Conservation (phyloP, 2,113 vertebrate genomes). For the Rhea pennata region DNA sequence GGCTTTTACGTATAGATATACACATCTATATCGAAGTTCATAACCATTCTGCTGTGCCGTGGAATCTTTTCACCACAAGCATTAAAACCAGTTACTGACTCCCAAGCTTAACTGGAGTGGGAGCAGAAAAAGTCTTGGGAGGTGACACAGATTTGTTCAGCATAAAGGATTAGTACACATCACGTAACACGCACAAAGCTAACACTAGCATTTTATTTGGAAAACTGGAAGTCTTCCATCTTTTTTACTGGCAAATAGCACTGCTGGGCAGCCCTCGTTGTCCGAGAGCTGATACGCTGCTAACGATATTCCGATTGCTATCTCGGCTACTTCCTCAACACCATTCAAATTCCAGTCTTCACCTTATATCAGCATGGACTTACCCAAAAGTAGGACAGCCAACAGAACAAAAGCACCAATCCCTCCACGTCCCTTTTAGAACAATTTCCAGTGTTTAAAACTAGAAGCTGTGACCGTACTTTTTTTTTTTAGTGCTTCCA, state of each 20-base stretch:
- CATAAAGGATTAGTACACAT: not conserved
- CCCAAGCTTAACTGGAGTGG: not conserved
- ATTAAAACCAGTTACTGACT: not conserved
- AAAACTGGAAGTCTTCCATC: constrained; percentile 1
- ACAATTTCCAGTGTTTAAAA: not conserved
- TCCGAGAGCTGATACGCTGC: constrained; percentile 10
- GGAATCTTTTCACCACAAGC: not conserved
- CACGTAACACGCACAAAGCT: accelerated
- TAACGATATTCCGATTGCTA: constrained; percentile 59
- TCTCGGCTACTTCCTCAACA: constrained; percentile 47
- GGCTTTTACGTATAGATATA: not conserved
- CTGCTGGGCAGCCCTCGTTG: not conserved
- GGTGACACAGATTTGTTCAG: not conserved
- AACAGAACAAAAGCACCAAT: not conserved
- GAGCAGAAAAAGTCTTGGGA: not conserved
- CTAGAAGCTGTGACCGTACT: not conserved
- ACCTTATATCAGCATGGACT: constrained; percentile 20
- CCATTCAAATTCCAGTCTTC: constrained; percentile 48
- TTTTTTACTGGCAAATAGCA: not conserved
- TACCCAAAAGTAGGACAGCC: constrained; percentile 38
- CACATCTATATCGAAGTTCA: not conserved
- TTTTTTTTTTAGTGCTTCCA: not conserved
- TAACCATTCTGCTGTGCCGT: not conserved
- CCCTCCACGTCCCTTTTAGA: not conserved
- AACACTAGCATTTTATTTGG: not conserved